Conservation (phyloP, 2,888 invertebrate genomes). For the Megaustenia siamemsis region DNA sequence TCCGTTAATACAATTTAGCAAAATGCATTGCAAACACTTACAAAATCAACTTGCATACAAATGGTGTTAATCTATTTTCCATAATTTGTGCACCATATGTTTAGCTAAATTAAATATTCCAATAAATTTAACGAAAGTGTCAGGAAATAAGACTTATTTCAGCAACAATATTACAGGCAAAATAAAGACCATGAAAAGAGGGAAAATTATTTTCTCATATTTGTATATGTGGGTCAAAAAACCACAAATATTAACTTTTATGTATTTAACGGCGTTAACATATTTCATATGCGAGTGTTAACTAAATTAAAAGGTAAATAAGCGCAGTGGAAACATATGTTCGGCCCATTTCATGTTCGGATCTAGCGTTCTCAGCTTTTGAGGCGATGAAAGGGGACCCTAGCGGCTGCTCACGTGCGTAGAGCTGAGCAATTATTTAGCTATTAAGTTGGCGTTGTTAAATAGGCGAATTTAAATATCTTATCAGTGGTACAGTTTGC, state of each 20-base stretch:
- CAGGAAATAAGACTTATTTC: too few species aligned
- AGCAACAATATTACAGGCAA: too few species aligned
- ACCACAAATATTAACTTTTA: too few species aligned
- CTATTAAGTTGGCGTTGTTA: neutral
- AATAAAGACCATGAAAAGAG: too few species aligned
- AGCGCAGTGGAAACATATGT: slow-evolving; percentile 8
- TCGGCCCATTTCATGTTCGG: neutral
- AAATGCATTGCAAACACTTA: neutral
- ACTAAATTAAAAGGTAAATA: too few species aligned
- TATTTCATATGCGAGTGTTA: too few species aligned
- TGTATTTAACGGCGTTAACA: too few species aligned
- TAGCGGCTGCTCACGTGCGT: neutral
- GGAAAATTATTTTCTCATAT: too few species aligned
- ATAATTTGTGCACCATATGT: neutral
- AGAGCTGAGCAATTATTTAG: neutral
- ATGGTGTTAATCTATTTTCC: neutral
- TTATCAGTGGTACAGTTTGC: neutral
- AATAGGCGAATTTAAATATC: neutral
- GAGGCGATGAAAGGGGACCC: neutral
- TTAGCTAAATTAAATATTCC: too few species aligned
- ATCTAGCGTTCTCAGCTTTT: neutral
- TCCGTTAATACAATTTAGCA: too few species aligned
- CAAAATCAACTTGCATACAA: neutral
- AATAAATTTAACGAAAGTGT: too few species aligned
- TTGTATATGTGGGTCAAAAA: too few species aligned